Percentiles rank a stretch among this genome's conserved stretches.
Conservation (phyloP, 2,888 invertebrate genomes). For the Drosophila conformis region DNA sequence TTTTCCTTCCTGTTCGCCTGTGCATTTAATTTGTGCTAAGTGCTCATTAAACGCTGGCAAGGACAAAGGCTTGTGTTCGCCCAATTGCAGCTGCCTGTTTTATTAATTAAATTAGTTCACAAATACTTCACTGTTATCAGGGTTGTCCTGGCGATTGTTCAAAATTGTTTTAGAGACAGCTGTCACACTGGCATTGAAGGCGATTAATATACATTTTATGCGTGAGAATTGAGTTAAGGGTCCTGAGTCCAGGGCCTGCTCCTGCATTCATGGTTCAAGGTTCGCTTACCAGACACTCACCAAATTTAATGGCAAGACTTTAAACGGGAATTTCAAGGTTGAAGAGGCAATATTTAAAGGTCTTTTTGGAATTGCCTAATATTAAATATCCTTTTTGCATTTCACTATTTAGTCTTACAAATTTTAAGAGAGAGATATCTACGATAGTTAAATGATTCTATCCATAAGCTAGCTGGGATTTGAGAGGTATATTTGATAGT, state of each 20-base stretch:
- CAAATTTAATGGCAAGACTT: conserved; percentile 41
- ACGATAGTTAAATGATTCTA: neutral
- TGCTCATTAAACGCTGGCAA: conserved; percentile 68
- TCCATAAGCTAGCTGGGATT: neutral
- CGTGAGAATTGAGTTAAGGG: conserved; percentile 21
- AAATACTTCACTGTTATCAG: conserved; percentile 39
- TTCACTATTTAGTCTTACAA: neutral
- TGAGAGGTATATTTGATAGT: neutral
- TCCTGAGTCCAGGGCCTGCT: neutral
- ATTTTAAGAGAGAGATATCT: neutral
- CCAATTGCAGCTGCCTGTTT: conserved; percentile 31
- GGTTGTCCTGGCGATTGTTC: conserved; percentile 27
- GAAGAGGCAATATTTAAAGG: neutral
- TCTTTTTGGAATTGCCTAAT: neutral
- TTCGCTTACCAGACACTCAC: conserved; percentile 13
- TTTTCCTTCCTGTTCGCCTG: conserved; percentile 29
- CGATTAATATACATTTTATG: conserved; percentile 38
- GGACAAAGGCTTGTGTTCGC: conserved; percentile 8
- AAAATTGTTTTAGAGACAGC: conserved; percentile 17
- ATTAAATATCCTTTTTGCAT: too few species aligned
- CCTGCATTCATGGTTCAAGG: conserved; percentile 13
- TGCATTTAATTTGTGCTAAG: conserved; percentile 75
- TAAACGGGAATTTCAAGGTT: conserved; percentile 56
- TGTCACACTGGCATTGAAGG: conserved; percentile 9
- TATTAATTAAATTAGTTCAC: conserved; percentile 66